Conservation (phyloP, 2,888 invertebrate species). For the Latheticus oryzae region DNA sequence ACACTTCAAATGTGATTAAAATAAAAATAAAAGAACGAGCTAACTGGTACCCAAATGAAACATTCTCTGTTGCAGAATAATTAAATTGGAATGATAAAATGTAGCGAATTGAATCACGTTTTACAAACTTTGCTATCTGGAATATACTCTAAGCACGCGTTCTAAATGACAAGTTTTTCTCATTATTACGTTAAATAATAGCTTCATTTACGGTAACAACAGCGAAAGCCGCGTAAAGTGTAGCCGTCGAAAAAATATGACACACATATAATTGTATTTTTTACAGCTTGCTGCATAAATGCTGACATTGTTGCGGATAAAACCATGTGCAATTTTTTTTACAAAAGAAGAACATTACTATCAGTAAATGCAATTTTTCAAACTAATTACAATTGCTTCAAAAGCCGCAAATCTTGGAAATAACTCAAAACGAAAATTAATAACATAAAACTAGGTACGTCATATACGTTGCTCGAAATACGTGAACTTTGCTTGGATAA, state of each 20-base stretch:
- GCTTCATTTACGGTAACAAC: constrained; percentile 40
- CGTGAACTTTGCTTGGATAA: constrained; percentile 19
- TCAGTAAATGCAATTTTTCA: no score
- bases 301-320: constrained; percentile 19
- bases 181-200: constrained; percentile 44
- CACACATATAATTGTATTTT: constrained; percentile 38
- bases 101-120: constrained; percentile 43
- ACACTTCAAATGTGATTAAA: no score
- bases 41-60: constrained; percentile 9
- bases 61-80: constrained; percentile 18
- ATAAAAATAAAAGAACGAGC: no score
- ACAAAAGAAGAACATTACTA: no score
- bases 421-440: no score
- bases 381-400: not conserved
- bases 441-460: no score
- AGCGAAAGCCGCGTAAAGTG: constrained; percentile 24
- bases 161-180: constrained; percentile 42
- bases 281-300: constrained; percentile 33
- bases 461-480: no score
- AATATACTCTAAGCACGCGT: constrained; percentile 34
- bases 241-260: constrained; percentile 36
- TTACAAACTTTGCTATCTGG: constrained; percentile 41
- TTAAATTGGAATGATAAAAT: constrained; percentile 39
- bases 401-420: not conserved
- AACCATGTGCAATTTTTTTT: not conserved